Evolutionary conservation across 2,113 vertebrate genomes (phyloP).

Genomic region (Cryptomyrus ogoouensis): DNA sequence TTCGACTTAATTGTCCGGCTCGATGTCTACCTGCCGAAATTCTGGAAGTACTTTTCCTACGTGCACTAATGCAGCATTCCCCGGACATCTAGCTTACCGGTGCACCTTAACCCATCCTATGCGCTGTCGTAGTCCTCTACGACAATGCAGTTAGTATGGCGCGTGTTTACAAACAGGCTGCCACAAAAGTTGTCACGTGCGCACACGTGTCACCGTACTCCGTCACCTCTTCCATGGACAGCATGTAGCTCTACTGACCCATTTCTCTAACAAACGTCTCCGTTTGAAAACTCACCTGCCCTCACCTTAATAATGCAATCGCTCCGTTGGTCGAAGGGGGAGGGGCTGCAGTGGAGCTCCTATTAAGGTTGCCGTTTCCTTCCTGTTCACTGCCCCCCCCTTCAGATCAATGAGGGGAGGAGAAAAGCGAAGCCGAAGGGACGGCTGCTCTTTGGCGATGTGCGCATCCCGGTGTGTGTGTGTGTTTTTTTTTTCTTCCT

Average conservation of each 20-base stretch:
- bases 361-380: constrained; percentile 51
- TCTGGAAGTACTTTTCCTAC: neutral
- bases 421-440: constrained; percentile 6
- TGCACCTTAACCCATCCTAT: neutral
- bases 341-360: constrained; percentile 22
- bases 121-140: neutral
- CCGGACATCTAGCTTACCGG: neutral
- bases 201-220: neutral
- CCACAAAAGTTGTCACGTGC: neutral
- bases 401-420: constrained; percentile 24
- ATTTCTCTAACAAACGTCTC: neutral
- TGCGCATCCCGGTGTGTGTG: neutral
- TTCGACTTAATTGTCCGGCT: neutral
- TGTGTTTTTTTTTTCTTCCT: neutral
- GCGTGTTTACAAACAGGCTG: neutral
- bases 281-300: neutral
- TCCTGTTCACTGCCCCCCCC: constrained; percentile 26
- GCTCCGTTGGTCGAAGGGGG: neutral
- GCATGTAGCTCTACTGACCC: neutral
- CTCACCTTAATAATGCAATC: neutral
- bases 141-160: neutral
- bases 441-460: neutral
- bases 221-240: neutral
- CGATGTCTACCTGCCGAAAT: neutral
- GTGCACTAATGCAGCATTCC: neutral